phyloP scores from a whole-genome alignment of 2,888 invertebrate genomes.

The Vanessa cardui region DNA sequence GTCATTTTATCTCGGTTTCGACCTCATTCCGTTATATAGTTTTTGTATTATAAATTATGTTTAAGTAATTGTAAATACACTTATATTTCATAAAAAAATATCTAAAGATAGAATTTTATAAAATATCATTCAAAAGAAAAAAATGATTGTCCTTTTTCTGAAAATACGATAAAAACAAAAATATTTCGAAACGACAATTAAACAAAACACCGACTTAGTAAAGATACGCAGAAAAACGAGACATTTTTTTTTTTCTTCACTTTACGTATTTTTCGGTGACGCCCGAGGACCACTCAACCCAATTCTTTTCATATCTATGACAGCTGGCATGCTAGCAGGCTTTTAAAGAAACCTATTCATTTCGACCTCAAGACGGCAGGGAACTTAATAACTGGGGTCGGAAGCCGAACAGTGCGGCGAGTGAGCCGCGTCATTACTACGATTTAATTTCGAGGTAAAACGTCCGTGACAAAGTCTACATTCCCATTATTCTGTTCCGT shows the following conservation, averaged over 20 bases:
- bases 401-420: conserved; percentile 65
- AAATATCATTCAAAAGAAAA: background rate
- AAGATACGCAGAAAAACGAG: conserved; percentile 39
- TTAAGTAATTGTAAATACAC: background rate
- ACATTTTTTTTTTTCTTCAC: conserved; percentile 37
- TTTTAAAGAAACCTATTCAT: conserved; percentile 78
- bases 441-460: conserved; percentile 79
- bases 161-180: conserved; percentile 6
- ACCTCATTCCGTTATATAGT: conserved; percentile 16
- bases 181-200: conserved; percentile 26
- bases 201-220: conserved; percentile 39
- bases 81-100: background rate
- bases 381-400: conserved; percentile 71
- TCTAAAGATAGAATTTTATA: background rate
- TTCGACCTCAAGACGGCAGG: conserved; percentile 75
- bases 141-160: background rate
- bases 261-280: conserved; percentile 45
- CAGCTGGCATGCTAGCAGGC: conserved; percentile 69
- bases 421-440: conserved; percentile 78
- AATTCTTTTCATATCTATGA: conserved; percentile 74
- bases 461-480: conserved; percentile 77
- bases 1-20: conserved; percentile 37
- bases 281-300: conserved; percentile 61
- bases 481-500: conserved; percentile 79
- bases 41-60: background rate